Base-by-base conservation (phyloP, 2,797 vertebrate genomes). In the Distichodus sexfasciatus region DNA sequence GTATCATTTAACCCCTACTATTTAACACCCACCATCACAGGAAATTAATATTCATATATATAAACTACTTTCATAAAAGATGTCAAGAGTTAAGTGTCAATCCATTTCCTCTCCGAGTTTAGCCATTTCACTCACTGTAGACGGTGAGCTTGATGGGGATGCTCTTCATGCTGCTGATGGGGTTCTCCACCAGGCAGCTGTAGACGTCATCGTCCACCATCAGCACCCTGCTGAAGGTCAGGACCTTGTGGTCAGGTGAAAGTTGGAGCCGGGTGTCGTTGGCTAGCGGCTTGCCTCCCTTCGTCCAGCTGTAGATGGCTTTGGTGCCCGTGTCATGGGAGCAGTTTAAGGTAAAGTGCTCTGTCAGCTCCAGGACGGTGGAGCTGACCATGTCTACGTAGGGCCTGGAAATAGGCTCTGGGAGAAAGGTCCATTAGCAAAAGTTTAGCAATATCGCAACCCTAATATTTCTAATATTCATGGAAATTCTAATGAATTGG, bases 261-360 rank as follows among this genome's bases (percentile, higher is more conserved):
- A 98, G 80, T 46, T 93, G 79, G 41, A 97, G 90, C 67, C 96
- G 86, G 0, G 93, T 93, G 79, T 94, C 92, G 0, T 96, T 96
- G 85, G 77, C 85, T 74, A 98, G 88, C 0, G 90, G 91, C 61
- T 93, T 92, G 58, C 93, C 94, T 0, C 93, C 96, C 85, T 98
- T 98, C 71, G 92, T 86, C 97, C 97, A 99, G 31, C 87, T 93
- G 80, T 99, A 99, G 3, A 84, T 84, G 15, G 94, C 90, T 73
- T 95, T 95, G 69, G 96, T 98, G 55, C 97, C 97, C 0, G 94
- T 95, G 53, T 95, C 93, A 0, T 98, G 96, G 0, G 94, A 94
- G 69, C 97, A 99, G 91, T 94, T 98, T 67, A 99, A 86, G 8
- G 92, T 82, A 74, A 98, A 90, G 74, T 93, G 90, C 77, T 98